Evolutionary conservation across 37 sponge, comb jelly and placozoan genomes (phyloP).

Genomic region (Diacarnus erythraeanus): DNA sequence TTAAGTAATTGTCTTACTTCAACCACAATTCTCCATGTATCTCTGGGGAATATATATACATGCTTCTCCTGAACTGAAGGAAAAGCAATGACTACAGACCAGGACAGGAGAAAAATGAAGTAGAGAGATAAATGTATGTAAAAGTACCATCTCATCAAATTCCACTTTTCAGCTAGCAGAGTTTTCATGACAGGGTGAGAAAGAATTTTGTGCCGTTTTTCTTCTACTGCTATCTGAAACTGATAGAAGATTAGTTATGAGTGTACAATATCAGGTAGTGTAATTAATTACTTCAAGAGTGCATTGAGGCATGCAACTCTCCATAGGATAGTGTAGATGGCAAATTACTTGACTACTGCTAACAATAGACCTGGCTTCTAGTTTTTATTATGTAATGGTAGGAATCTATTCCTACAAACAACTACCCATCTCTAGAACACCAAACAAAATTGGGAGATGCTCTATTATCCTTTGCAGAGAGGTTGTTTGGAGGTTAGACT

Average conservation of each 20-base stretch:
- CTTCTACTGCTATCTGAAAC: conserved; percentile 45
- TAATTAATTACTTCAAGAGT: too few relatives aligned
- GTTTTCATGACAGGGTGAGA: conserved; percentile 61
- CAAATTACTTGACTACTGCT: not conserved
- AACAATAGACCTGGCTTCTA: too few relatives aligned
- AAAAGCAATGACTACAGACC: conserved; percentile 26
- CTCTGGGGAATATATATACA: conserved; percentile 17
- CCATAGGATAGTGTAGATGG: too few relatives aligned
- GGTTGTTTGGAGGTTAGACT: too few relatives aligned
- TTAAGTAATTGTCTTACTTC: not conserved
- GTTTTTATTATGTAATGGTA: too few relatives aligned
- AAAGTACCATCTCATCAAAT: conserved; percentile 14
- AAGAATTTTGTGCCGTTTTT: conserved; percentile 23
- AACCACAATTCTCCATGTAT: conserved; percentile 39
- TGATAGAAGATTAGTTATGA: not conserved
- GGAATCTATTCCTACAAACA: too few relatives aligned
- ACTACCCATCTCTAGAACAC: too few relatives aligned
- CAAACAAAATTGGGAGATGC: too few relatives aligned
- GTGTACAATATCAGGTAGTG: too few relatives aligned
- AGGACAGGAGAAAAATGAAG: conserved; percentile 39
- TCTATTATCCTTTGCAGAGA: too few relatives aligned
- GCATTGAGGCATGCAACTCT: too few relatives aligned
- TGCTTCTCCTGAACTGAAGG: conserved; percentile 32
- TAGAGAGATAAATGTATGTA: conserved; percentile 10
- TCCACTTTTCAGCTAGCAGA: conserved; percentile 62